Percentiles rank a stretch among this genome's conserved stretches.
Conservation (phyloP, 2,113 vertebrate genomes). For the Caranx melampygus region DNA sequence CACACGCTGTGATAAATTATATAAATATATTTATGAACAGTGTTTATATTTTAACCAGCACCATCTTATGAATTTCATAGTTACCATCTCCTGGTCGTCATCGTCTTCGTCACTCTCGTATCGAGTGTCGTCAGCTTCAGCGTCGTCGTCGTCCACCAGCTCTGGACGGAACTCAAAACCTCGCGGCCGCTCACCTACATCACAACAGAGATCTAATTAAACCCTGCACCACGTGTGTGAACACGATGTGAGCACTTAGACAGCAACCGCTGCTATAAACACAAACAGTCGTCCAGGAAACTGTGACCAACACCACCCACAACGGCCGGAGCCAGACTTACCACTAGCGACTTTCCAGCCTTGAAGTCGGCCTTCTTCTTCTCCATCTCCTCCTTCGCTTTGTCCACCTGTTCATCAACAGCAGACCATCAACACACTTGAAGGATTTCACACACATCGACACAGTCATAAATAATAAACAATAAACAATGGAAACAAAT, state of each 20-base stretch:
- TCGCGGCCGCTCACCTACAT: conserved; percentile 94
- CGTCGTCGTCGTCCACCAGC: conserved; percentile 94
- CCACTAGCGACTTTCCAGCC: conserved; percentile 93
- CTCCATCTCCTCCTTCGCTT: conserved; percentile 93
- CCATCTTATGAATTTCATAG: not conserved
- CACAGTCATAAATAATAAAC: no score
- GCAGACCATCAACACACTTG: no score
- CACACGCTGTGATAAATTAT: no score
- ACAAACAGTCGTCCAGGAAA: not conserved
- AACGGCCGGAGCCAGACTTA: conserved; percentile 61
- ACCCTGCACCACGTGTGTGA: not conserved
- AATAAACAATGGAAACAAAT: no score
- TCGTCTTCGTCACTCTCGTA: conserved; percentile 80
- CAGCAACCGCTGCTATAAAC: not conserved
- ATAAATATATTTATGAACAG: no score
- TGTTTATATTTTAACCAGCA: no score
- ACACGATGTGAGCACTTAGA: not conserved
- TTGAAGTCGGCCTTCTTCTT: conserved; percentile 98
- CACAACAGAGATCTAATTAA: not conserved
- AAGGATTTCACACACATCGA: no score
- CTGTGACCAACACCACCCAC: not conserved
- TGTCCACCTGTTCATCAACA: conserved; percentile 78
- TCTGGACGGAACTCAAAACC: conserved; percentile 98
- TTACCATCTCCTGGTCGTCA: conserved; percentile 78
- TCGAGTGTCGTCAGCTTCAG: conserved; percentile 91